Base-by-base conservation (phyloP, 1,140 invertebrate genomes). In the Trinorchestia longiramus region DNA sequence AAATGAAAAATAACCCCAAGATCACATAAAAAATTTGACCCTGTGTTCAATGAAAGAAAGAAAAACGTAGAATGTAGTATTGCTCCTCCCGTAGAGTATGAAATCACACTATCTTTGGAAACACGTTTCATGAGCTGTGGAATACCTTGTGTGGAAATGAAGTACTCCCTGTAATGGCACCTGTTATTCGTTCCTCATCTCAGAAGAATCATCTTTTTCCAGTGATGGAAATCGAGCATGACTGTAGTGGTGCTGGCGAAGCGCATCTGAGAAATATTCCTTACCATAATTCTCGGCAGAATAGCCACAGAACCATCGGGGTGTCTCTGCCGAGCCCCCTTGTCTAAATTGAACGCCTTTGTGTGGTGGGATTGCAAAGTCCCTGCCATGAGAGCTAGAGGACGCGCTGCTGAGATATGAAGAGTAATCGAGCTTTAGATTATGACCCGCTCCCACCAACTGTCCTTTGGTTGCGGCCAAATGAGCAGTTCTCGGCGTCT, bases 281-380 rank as follows among this genome's bases (percentile, higher is more conserved):
- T 42, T n/a, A 44, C 43, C 92, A 94, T 94, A 94, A 94, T 94
- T 94, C 43, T 43, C 43, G 92, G 15, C 40, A 47, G 92, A 94
- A 94, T 94, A 43, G 92, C 92, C 43, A 44, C 43, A 47, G 44
- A 94, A 94, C 40, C 92, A 94, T 94, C 92, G 43, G 92, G 92
- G 92, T 94, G 92, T 94, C 92, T 94, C 92, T 44, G 43, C 43
- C 92, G 92, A 43, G 44, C 43, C 92, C 92, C 92, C 92, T 94
- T 94, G 92, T 94, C 92, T 94, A 94, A 94, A 94, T 94, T 94
- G 92, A 94, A 94, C 43, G 43, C 92, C 44, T 94, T 94, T 94
- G 92, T 94, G 92, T 94, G 44, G 92, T 94, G 92, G 92, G 92
- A 94, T 94, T 94, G 92, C 92, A 94, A 94, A 44, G 43, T 94